A percentile compares a stretch with the other conserved stretches of the same genome.
phyloP scores from a whole-genome alignment of 2,113 vertebrate species.

The Stigmatopora argus region DNA sequence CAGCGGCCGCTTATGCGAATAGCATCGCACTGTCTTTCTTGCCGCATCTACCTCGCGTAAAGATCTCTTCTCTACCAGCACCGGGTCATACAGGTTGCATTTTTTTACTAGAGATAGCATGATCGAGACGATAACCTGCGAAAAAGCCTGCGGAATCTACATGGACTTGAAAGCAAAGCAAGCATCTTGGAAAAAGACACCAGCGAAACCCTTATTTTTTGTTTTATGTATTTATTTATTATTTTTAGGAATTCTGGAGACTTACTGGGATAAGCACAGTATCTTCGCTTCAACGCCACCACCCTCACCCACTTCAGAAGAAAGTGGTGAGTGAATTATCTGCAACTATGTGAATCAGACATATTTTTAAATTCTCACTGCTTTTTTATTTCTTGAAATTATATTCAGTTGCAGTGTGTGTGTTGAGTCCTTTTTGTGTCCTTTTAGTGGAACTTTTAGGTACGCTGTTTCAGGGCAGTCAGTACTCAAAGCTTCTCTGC shows the following conservation, averaged over 20 bases:
- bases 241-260: slow-evolving; percentile 88
- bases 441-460: slow-evolving; percentile 72
- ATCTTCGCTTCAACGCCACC: slow-evolving; percentile 91
- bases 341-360: background rate
- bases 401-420: background rate
- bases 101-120: too few species aligned
- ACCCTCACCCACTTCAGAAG: slow-evolving; percentile 91
- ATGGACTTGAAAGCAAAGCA: too few species aligned
- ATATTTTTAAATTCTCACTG: background rate
- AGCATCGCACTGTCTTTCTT: too few species aligned
- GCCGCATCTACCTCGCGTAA: too few species aligned
- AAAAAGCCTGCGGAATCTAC: too few species aligned
- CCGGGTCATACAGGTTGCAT: too few species aligned
- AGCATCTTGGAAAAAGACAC: too few species aligned
- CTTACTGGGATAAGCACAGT: slow-evolving; percentile 96
- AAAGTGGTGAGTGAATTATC: slow-evolving; percentile 77
- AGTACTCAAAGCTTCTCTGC: slow-evolving; percentile 81
- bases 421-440: slow-evolving; percentile 17
- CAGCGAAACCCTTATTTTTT: too few species aligned
- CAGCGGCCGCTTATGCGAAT: too few species aligned
- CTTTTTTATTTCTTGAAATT: background rate
- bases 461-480: slow-evolving; percentile 85
- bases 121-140: too few species aligned
- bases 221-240: background rate
- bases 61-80: too few species aligned